Evolutionary conservation across 2,797 vertebrate species (phyloP), one percentile per base, ranked within the genome.

Genomic region (Pantherophis vulpinus): DNA sequence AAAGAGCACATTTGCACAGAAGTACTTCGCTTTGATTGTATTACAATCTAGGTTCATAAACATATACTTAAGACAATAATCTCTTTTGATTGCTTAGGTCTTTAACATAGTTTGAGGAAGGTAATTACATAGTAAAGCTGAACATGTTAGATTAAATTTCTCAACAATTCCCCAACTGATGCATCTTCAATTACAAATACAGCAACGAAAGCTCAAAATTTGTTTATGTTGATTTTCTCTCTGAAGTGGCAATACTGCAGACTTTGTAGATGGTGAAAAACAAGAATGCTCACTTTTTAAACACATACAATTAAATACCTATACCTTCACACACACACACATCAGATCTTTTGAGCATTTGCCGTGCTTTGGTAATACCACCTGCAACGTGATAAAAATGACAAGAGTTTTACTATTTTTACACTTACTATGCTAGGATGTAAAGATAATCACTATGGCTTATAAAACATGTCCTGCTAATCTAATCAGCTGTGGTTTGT

Each of bases 91-190:
- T 87, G 60, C 60, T n/a, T 66, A 92, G 86, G n/a, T 70, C 70
- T 91, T 91, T 91, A 86, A 91, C 86, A 92, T 66, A 70, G 92
- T 95, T 96, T 94, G 96, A 70, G 89, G 87, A 96, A 93, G 94
- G 94, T 94, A 94, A 63, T 94, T 94, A 42, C 58, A 27, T 93
- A 94, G 47, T 32, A 94, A 91, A 59, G 92, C 93, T 1, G 29
- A 86, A 93, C 95, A 92, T 6, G 27, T 94, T 92, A 96, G 1
- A 18, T 59, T 79, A 37, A 0, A 7, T 37, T 92, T 79, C 0
- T 63, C 32, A 47, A 92, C 86, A 74, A 27, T 88, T 92, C 66
- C 8, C 42, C 66, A 92, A 70, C 4, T 32, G 25, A 27, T 92
- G 86, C 12, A 74, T 88, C 32, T 88, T 58, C 61, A 70, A 47